phyloP scores from a whole-genome alignment of 1,140 invertebrate genomes.

The Leucophenga varia region DNA sequence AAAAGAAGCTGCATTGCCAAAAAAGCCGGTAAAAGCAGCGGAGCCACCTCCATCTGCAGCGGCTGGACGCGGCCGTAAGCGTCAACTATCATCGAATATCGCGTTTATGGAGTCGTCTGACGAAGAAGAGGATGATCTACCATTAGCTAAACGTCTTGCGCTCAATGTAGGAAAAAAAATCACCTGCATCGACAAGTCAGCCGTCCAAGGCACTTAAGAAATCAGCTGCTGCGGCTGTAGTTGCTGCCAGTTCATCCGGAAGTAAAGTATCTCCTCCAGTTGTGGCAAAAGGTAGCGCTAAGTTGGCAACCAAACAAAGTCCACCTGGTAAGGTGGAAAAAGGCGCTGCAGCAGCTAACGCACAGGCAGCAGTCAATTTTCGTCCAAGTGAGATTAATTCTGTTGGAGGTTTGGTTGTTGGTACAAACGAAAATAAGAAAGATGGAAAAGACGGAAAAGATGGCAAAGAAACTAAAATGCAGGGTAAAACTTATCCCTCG shows the following conservation, averaged over 20 bases:
- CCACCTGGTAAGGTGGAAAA: conserved; percentile 18
- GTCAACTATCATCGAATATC: conserved; percentile 30
- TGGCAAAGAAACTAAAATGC: conserved; percentile 68
- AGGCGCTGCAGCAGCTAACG: conserved; percentile 9
- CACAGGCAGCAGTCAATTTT: conserved; percentile 42
- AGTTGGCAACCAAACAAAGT: conserved; percentile 10
- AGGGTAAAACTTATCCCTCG: conserved; percentile 81
- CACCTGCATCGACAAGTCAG: not conserved
- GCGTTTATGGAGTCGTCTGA: conserved; percentile 50
- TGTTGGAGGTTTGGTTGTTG: conserved; percentile 67
- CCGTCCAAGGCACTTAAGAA: conserved; percentile 23
- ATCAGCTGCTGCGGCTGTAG: conserved; percentile 1
- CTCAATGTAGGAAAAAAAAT: conserved; percentile 38
- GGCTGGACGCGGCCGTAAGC: conserved; percentile 31
- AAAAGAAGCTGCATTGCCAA: conserved; percentile 58
- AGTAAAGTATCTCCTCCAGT: conserved; percentile 27
- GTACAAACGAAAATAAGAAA: conserved; percentile 48
- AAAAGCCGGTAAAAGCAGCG: conserved; percentile 57
- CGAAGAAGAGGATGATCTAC: conserved; percentile 53
- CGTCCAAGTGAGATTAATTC: conserved; percentile 68
- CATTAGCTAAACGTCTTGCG: conserved; percentile 50
- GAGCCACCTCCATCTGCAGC: conserved; percentile 15
- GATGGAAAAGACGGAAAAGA: conserved; percentile 60
- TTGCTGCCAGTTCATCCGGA: not conserved
- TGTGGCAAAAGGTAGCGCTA: conserved; percentile 20